Evolutionary conservation across 1,140 invertebrate species (phyloP), one percentile per base, ranked within the genome.

Genomic region (Radopholus similis): DNA sequence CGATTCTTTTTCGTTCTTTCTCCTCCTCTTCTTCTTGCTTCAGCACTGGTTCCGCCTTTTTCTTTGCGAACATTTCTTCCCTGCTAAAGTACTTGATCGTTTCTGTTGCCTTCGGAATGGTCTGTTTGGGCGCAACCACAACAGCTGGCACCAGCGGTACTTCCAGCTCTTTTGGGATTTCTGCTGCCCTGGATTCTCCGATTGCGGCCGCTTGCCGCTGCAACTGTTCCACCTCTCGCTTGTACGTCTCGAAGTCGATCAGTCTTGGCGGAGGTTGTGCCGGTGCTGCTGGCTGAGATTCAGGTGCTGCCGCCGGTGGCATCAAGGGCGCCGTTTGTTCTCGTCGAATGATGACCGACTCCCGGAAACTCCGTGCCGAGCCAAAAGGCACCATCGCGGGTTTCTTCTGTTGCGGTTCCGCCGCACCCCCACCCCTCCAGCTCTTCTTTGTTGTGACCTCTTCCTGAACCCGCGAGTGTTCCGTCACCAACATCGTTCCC

Each of bases 201-300:
- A 60, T 13, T 8, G 38, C 56, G 9, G 67, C 67, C n/a, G 74
- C 74, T 51, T 78, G 23, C 34, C 40, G 15, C 42, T 73, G 73
- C 15, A 75, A 60, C n/a, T 70, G 38, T 42, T 66, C 64, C 28
- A 75, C 65, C 65, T 75, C 73, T 4, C 32, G 40, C 15, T 64
- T 37, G 56, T 77, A 75, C 8, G 75, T 77, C 26, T 68, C 62
- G 35, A 60, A 75, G 64, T 75, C 73, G 42, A 75, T 75, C 21
- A 76, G 30, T 15, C 72, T 66, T 23, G 72, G 37, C 23, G 23
- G 64, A 26, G 37, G 42, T 4, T 34, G 32, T 18, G 32, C 38
- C 8, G 47, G 42, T 37, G 28, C 30, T 56, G 5, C n/a, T 1
- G 6, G 18, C 58, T 62, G 6, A n/a, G n/a, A n/a, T n/a, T 55